Percentiles rank a stretch among this genome's conserved stretches.
Evolutionary conservation across 2,113 vertebrate species (phyloP).

Genomic region (Rynchops niger): DNA sequence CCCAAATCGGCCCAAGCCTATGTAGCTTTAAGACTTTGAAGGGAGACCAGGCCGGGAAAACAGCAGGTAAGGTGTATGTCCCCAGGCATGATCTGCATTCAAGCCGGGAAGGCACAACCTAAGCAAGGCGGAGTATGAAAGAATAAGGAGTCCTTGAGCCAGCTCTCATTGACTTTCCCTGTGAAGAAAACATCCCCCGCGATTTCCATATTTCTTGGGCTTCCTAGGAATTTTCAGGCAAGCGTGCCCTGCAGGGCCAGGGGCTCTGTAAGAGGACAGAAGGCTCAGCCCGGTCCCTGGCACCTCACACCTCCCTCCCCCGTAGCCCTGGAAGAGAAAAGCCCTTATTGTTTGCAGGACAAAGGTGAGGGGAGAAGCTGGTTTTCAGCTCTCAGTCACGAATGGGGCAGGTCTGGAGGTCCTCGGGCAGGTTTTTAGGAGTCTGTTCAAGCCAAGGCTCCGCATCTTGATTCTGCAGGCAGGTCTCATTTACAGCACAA

Average conservation of each 20-base stretch:
- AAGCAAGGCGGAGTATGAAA: background rate
- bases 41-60: background rate
- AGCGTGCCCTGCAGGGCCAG: background rate
- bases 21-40: background rate
- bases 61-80: background rate
- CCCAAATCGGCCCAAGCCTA: background rate
- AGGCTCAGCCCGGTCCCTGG: background rate
- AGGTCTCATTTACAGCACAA: conserved; percentile 54
- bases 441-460: background rate
- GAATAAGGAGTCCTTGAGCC: background rate
- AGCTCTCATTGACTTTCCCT: background rate
- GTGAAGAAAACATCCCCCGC: fast-evolving
- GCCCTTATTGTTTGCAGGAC: background rate
- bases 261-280: background rate
- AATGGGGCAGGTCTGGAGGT: background rate
- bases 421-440: background rate
- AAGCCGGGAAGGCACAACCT: fast-evolving
- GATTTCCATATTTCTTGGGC: background rate
- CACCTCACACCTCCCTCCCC: background rate
- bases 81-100: background rate
- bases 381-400: background rate
- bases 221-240: background rate
- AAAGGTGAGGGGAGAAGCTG: conserved; percentile 5
- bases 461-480: background rate
- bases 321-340: background rate